phyloP scores from a whole-genome alignment of 1,140 invertebrate species.

The Linepithema humile region DNA sequence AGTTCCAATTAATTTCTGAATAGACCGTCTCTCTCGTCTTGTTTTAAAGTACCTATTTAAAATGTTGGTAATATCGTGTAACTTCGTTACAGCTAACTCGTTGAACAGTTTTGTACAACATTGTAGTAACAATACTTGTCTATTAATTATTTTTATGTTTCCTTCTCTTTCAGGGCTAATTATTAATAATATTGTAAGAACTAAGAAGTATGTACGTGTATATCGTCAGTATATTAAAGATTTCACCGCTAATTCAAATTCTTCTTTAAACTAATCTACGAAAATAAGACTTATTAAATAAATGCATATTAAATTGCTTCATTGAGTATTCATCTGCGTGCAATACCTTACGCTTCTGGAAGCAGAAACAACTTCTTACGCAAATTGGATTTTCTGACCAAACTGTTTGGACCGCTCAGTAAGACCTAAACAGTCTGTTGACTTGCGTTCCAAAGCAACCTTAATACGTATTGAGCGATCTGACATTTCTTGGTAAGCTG shows the following conservation, averaged over 20 bases:
- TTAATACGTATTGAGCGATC: constrained; percentile 34
- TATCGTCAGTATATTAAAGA: too few relatives aligned
- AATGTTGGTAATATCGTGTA: not conserved
- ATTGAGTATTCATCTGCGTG: not conserved
- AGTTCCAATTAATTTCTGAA: constrained; percentile 4
- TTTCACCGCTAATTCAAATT: not conserved
- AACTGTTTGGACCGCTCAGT: constrained; percentile 1
- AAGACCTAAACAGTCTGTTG: constrained; percentile 22
- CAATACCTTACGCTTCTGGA: constrained; percentile 1
- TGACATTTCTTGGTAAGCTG: constrained; percentile 7
- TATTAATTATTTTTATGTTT: too few relatives aligned
- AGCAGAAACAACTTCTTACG: constrained; percentile 5
- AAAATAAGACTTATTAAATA: not conserved
- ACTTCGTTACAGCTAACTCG: not conserved
- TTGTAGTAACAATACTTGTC: too few relatives aligned
- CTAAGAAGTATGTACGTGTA: too few relatives aligned
- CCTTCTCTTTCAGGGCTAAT: too few relatives aligned
- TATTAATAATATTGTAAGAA: too few relatives aligned
- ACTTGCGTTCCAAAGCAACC: constrained; percentile 11
- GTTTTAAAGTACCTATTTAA: constrained; percentile 3
- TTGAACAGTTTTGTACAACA: not conserved
- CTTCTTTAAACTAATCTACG: not conserved
- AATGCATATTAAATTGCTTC: not conserved
- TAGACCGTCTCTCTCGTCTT: not conserved
- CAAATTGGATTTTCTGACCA: constrained; percentile 41